Percentiles rank a stretch among this genome's conserved stretches.
phyloP scores from a whole-genome alignment of 1,140 invertebrate genomes.

The Drosophila aff. region DNA sequence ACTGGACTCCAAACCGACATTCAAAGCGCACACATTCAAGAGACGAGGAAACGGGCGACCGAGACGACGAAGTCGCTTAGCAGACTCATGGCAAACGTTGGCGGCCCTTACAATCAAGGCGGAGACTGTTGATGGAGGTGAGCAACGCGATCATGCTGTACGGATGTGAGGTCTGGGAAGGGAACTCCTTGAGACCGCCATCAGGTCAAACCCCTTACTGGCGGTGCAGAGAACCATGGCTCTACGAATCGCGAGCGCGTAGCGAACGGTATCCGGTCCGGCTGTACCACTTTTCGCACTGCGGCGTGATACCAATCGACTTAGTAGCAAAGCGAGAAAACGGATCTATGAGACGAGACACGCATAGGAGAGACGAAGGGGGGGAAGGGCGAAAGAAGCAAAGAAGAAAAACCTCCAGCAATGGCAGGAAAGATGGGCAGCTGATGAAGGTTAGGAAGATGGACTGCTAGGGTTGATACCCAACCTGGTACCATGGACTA shows the following conservation, averaged over 20 bases:
- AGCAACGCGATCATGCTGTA: too few relatives aligned
- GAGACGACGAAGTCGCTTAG: too few relatives aligned
- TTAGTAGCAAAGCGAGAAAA: neutral
- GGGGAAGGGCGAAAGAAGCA: neutral
- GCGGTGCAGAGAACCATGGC: neutral
- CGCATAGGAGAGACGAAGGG: neutral
- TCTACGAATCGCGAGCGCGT: neutral
- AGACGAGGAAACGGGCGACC: too few relatives aligned
- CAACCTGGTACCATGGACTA: too few relatives aligned
- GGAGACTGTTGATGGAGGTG: too few relatives aligned
- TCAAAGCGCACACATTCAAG: too few relatives aligned
- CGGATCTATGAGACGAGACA: neutral
- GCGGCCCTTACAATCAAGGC: too few relatives aligned
- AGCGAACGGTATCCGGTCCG: neutral
- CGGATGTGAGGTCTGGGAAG: slow-evolving; percentile 1
- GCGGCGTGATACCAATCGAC: neutral
- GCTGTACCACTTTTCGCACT: neutral
- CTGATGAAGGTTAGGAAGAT: neutral
- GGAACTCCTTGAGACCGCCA: neutral
- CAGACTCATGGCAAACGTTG: too few relatives aligned
- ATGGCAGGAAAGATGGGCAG: neutral
- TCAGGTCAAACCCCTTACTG: neutral
- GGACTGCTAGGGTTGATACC: neutral
- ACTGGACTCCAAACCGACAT: too few relatives aligned
- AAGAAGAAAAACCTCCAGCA: neutral